Evolutionary conservation across 2,888 invertebrate genomes (phyloP).

Genomic region (Brachyopa scutellaris): DNA sequence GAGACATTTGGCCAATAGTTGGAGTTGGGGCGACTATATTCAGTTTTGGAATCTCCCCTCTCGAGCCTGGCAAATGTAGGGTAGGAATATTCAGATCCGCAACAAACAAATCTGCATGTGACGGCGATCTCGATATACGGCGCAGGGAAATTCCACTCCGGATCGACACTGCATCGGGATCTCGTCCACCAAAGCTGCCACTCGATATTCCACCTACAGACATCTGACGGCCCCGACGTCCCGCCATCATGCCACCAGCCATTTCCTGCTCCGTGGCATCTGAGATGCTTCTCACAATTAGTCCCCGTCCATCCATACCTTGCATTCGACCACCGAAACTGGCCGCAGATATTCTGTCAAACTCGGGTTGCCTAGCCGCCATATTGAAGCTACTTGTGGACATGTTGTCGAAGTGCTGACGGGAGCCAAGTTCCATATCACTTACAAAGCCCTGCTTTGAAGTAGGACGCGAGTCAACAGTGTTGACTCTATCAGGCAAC

Average conservation of each 20-base stretch:
- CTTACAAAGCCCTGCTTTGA: constrained; percentile 82
- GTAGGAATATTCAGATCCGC: constrained; percentile 80
- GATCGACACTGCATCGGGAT: constrained; percentile 78
- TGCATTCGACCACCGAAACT: constrained; percentile 75
- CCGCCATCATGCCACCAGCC: constrained; percentile 73
- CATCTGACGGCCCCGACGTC: constrained; percentile 76
- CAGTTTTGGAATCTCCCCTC: constrained; percentile 73
- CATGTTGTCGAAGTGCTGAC: constrained; percentile 75
- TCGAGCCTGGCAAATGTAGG: constrained; percentile 28
- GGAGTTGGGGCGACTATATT: constrained; percentile 78
- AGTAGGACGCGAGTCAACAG: constrained; percentile 85
- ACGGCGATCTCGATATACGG: constrained; percentile 79
- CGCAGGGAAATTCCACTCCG: constrained; percentile 79
- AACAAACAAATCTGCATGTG: constrained; percentile 79
- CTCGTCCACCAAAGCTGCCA: constrained; percentile 75
- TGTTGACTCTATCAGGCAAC: constrained; percentile 89
- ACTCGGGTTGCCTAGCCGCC: constrained; percentile 73
- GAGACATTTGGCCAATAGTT: constrained; percentile 67
- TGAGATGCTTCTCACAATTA: constrained; percentile 80
- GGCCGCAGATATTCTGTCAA: constrained; percentile 75
- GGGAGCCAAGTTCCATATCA: constrained; percentile 48
- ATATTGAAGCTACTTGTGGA: constrained; percentile 77
- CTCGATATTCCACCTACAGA: constrained; percentile 78
- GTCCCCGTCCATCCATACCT: constrained; percentile 74
- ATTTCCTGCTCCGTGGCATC: constrained; percentile 77